phyloP scores from a whole-genome alignment of 2,797 vertebrate genomes.

The Acanthis flammea region DNA sequence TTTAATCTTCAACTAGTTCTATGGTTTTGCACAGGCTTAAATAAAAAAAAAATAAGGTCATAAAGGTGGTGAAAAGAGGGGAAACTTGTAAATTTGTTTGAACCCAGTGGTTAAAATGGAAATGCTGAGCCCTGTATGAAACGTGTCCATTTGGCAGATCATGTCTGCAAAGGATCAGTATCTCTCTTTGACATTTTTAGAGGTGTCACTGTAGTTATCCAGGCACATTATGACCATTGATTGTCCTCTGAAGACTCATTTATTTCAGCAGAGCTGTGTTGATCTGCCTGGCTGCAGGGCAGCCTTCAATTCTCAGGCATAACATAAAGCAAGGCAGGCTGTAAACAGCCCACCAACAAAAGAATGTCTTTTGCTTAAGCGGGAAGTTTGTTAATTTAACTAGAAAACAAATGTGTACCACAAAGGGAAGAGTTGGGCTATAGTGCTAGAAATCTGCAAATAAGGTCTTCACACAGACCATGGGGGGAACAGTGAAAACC shows the following conservation, averaged over 20 bases:
- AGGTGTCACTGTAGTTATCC: slow-evolving; percentile 13
- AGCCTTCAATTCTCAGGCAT: background rate
- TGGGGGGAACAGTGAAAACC: background rate
- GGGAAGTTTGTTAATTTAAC: background rate
- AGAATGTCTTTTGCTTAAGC: background rate
- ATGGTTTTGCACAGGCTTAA: slow-evolving; percentile 36
- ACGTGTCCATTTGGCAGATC: background rate
- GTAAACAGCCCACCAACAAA: background rate
- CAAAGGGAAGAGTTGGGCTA: background rate
- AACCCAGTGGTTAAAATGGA: background rate
- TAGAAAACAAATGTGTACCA: background rate
- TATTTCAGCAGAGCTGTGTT: background rate
- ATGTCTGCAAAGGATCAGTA: background rate
- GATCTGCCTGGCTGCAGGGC: background rate
- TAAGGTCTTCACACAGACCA: background rate
- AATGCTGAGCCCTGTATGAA: background rate
- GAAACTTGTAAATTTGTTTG: background rate
- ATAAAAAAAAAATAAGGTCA: background rate
- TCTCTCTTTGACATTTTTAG: slow-evolving; percentile 33
- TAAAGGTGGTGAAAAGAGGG: background rate
- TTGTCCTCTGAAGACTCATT: slow-evolving; percentile 35
- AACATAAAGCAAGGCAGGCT: background rate
- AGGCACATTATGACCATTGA: slow-evolving; percentile 5
- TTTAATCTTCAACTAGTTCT: slow-evolving; percentile 9
- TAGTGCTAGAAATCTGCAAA: background rate